phyloP scores from a whole-genome alignment of 1,140 invertebrate genomes.

The Eumaeus atala region DNA sequence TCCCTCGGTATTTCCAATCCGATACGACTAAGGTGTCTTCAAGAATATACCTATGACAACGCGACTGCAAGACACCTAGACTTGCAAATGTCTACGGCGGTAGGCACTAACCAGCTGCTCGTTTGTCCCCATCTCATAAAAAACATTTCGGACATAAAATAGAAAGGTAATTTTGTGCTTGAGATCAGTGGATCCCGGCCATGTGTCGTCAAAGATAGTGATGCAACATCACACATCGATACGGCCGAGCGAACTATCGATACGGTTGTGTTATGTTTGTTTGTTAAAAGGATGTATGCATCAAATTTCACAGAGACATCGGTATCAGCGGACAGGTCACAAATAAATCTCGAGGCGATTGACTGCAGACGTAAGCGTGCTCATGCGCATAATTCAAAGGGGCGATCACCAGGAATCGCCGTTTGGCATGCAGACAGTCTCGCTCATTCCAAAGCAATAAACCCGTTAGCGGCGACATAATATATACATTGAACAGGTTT shows the following conservation, averaged over 20 bases:
- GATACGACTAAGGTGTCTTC: no score
- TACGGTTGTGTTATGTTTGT: not conserved
- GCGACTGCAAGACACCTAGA: no score
- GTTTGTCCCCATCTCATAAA: no score
- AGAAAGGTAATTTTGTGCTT: no score
- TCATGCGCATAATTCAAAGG: slow-evolving; percentile 66
- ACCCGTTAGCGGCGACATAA: slow-evolving; percentile 63
- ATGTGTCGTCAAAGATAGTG: not conserved
- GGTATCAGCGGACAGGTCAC: slow-evolving; percentile 48
- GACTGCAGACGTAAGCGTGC: slow-evolving; percentile 65
- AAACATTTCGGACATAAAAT: no score
- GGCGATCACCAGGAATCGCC: slow-evolving; percentile 66
- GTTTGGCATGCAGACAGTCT: slow-evolving; percentile 66
- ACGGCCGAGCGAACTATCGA: no score
- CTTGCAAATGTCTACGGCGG: no score
- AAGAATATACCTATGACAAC: no score
- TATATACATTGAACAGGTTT: slow-evolving; percentile 52
- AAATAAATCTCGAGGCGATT: slow-evolving; percentile 63
- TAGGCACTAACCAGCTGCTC: no score
- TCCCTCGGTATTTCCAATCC: no score
- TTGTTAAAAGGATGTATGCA: slow-evolving; percentile 8
- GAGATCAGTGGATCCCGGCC: no score
- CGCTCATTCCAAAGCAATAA: slow-evolving; percentile 64
- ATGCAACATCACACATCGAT: not conserved
- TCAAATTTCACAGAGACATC: slow-evolving; percentile 57